Evolutionary conservation across 1,140 invertebrate genomes (phyloP), one percentile per base, ranked within the genome.

Genomic region (Drosophila elegans): DNA sequence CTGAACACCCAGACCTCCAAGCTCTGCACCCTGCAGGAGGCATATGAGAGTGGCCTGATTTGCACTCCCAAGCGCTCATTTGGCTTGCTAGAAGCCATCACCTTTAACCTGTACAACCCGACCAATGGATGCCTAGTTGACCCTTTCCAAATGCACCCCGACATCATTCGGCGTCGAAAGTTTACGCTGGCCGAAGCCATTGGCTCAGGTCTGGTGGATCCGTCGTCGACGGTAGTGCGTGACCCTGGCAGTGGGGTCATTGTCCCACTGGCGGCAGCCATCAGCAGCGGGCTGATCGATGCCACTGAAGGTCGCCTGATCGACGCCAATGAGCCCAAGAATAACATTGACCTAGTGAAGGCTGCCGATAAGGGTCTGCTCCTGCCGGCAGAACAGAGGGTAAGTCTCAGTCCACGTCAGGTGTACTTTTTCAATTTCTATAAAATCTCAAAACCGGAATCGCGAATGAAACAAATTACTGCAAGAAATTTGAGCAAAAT

Each of bases 381-480:
- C 77, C 94, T 98, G 93, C 95, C 97, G 91, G 97, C 97, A 92
- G 96, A 97, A 95, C 96, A 97, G 91, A 95, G 97, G 97, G 97
- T 98, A 95, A 98, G 97, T 96, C 13, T 61, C 61, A 51, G 52
- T 51, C 34, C 52, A 34, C 9, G 39, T n/a, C 39, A 21, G 52
- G 27, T 57, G 25, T 44, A 55, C 29, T 53, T 10, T 34, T 45
- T 52, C 52, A 68, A 71, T 72, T 82, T 84, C 56, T 38, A 75
- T 53, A 16, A 42, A 44, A 56, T 56, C 27, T 56, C 32, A 38
- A 61, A 51, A 29, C 51, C 72, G 81, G 60, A 84, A 82, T 39
- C 61, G 36, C 56, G 56, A 67, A 88, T 66, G 59, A 74, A 78
- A 79, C 27, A 74, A 71, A 64, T 45, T 38, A 59, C 10, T 59